Base-by-base conservation (phyloP, 2,797 vertebrate genomes). In the Bovichtus variegatus region DNA sequence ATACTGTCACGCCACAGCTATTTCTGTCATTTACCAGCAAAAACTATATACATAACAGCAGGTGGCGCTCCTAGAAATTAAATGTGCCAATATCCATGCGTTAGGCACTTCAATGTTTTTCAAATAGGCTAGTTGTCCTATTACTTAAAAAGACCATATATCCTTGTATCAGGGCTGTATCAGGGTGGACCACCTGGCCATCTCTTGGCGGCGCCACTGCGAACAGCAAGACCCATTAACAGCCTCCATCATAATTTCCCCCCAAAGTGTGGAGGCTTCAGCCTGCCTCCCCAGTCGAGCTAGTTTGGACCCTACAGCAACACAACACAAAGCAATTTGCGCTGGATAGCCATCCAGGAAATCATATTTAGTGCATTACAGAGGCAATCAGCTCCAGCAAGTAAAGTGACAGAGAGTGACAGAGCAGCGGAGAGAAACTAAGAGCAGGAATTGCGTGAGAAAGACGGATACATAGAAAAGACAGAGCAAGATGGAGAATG, bases 261-360 rank as follows among this genome's bases (percentile, higher is more conserved):
- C 44, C 16, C 59, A 63, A 59, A 67, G 49, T 63, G 64, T 23
- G 10, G 61, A 68, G 34, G 38, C 76, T 71, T 47, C 47, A 21
- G 81, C 50, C 57, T 50, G 71, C 31, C 47, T 75, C 71, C 50
- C 15, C 36, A 31, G 67, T 74, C 61, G 63, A 76, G 80, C 84
- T 83, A 79, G 47, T 59, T 46, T n/a, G 44, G 62, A 34, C 64
- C 78, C 77, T 78, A 53, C 46, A 81, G 82, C 76, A 82, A 79
- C 75, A 74, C 66, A 73, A 84, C 76, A 83, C 65, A 50, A 75
- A 80, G 62, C 82, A 78, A 86, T 86, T 81, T 83, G 55, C 79
- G 67, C 51, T 62, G 70, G 90, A 87, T 70, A 74, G 77, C 75
- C 79, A 72, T 74, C 63, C 61, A 70, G 83, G 84, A 82, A n/a